Conservation (phyloP, 2,113 vertebrate species). For the Pangasianodon gigas region DNA sequence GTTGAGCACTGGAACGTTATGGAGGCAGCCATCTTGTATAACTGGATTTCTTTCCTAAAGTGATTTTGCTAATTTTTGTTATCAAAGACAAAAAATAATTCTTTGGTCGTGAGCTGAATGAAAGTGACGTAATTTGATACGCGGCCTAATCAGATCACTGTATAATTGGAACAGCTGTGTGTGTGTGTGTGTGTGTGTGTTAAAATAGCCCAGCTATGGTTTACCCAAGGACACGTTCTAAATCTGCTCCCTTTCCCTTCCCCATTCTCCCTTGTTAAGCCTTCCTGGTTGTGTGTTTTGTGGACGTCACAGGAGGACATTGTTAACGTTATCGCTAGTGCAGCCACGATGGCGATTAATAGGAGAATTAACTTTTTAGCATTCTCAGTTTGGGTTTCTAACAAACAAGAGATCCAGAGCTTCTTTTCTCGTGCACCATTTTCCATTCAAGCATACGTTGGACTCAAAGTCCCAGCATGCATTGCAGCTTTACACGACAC, state of each 20-base stretch:
- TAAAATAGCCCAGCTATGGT: conserved; percentile 31
- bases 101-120: too few relatives aligned
- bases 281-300: background rate
- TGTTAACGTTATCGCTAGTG: background rate
- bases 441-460: background rate
- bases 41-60: too few relatives aligned
- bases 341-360: background rate
- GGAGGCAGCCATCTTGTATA: too few relatives aligned
- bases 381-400: background rate
- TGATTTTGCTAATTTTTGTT: too few relatives aligned
- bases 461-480: background rate
- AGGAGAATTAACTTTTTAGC: too few relatives aligned
- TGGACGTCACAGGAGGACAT: background rate
- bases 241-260: background rate
- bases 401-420: background rate
- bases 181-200: background rate
- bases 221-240: conserved; percentile 39
- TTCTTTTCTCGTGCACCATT: background rate
- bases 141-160: conserved; percentile 15
- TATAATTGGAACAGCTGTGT: conserved; percentile 3
- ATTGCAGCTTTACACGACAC: background rate
- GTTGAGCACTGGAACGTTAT: too few relatives aligned
- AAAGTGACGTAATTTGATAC: conserved; percentile 3
- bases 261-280: background rate
- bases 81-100: too few relatives aligned